phyloP scores from a whole-genome alignment of 2,797 vertebrate species.

The Darevskia nairensis region DNA sequence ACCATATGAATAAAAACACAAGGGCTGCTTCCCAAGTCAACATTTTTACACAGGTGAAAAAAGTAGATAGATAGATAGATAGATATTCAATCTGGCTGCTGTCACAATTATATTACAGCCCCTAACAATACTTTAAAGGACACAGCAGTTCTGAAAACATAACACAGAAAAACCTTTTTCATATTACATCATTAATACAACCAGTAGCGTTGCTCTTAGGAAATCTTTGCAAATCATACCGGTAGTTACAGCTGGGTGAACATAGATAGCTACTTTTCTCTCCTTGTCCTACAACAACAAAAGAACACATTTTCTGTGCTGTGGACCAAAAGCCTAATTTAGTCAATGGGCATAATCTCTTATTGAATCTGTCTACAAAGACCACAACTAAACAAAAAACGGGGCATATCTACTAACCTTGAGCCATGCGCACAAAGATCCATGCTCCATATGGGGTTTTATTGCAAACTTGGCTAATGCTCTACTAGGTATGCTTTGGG shows the following conservation, averaged over 20 bases:
- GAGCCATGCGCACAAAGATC: not conserved
- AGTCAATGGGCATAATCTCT: not conserved
- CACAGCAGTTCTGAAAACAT: not conserved
- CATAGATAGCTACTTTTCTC: not conserved
- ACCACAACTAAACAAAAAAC: not conserved
- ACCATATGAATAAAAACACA: not conserved
- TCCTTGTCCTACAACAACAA: not conserved
- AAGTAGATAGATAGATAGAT: no score
- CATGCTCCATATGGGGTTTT: not conserved
- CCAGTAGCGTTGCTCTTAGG: not conserved
- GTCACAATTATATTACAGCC: not conserved
- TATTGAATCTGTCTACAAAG: not conserved
- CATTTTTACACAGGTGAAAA: not conserved
- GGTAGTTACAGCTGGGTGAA: not conserved
- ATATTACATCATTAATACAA: not conserved
- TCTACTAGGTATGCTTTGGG: no score
- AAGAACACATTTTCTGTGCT: not conserved
- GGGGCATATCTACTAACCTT: not conserved
- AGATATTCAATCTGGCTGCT: not conserved
- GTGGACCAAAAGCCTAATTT: not conserved
- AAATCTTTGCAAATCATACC: not conserved
- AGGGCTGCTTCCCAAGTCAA: no score
- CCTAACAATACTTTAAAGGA: not conserved
- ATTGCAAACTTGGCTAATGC: not conserved
- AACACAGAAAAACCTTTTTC: not conserved